A percentile compares a stretch with the other conserved stretches of the same genome.
phyloP scores from a whole-genome alignment of 2,888 invertebrate species.

The Agrilus mali region DNA sequence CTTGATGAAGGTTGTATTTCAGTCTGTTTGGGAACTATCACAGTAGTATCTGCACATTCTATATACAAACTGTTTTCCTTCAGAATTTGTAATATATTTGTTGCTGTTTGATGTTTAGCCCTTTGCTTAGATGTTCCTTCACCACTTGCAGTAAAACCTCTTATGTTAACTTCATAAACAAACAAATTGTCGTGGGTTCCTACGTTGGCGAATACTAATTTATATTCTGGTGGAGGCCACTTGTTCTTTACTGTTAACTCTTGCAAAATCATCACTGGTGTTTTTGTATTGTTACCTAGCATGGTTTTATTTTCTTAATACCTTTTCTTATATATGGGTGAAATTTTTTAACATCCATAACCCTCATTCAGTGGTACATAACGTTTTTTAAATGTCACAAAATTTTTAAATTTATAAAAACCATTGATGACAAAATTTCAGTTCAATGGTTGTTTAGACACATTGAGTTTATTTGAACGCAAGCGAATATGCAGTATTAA shows the following conservation, averaged over 20 bases:
- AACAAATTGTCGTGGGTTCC: slow-evolving; percentile 36
- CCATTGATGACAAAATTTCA: too few species aligned
- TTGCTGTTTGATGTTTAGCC: slow-evolving; percentile 48
- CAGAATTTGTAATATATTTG: slow-evolving; percentile 34
- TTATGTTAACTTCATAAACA: slow-evolving; percentile 33
- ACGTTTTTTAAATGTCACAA: too few species aligned
- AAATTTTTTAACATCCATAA: too few species aligned
- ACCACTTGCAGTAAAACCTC: slow-evolving; percentile 25
- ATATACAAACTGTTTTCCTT: slow-evolving; percentile 24
- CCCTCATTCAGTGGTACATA: too few species aligned
- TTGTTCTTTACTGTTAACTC: slow-evolving; percentile 47
- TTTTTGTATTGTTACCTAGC: slow-evolving; percentile 36
- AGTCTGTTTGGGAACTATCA: slow-evolving; percentile 16
- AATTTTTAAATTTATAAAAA: too few species aligned
- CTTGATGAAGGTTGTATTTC: slow-evolving; percentile 10
- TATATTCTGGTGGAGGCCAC: slow-evolving; percentile 40
- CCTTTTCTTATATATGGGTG: too few species aligned
- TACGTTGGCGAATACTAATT: slow-evolving; percentile 19
- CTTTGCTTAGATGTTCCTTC: slow-evolving; percentile 39
- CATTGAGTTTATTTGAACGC: too few species aligned
- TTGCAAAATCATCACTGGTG: slow-evolving; percentile 52
- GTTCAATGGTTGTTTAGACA: too few species aligned
- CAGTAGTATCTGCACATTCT: slow-evolving; percentile 19
- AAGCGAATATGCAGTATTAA: too few species aligned
- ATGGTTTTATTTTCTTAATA: neutral